Conservation (phyloP, 2,113 vertebrate genomes). For the Ursus arctos region DNA sequence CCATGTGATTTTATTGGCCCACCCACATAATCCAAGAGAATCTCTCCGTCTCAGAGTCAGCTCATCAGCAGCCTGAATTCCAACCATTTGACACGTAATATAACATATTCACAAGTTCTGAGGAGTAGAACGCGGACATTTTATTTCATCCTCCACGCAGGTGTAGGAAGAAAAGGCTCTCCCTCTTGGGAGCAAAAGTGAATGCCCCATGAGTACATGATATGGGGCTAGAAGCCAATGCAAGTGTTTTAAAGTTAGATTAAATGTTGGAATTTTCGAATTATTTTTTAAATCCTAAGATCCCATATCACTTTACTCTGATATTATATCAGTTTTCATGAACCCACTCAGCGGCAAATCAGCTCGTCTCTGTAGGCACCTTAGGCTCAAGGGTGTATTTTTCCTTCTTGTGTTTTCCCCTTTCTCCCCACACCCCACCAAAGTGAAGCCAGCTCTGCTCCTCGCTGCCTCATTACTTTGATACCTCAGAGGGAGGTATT, state of each 20-base stretch:
- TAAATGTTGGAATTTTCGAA: not conserved
- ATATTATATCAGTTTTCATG: constrained; percentile 20
- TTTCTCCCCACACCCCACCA: not conserved
- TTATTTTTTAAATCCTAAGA: not conserved
- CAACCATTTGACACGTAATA: not conserved
- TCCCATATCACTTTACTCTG: not conserved
- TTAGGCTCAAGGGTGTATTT: not conserved
- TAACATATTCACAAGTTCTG: not conserved
- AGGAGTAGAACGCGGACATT: not conserved
- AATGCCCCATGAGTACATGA: not conserved
- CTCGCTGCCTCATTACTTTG: not conserved
- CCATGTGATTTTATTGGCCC: not conserved
- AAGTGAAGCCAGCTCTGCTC: not conserved
- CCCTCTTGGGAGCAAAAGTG: not conserved
- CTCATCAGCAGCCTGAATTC: not conserved
- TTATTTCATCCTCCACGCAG: not conserved
- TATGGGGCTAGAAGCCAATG: not conserved
- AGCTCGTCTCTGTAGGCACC: not conserved
- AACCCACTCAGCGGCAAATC: not conserved
- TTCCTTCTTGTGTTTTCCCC: not conserved
- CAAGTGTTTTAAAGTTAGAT: not conserved
- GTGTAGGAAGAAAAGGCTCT: not conserved
- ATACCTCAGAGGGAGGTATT: not conserved
- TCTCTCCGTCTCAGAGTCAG: not conserved
- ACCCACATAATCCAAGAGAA: not conserved